Conservation (phyloP, 2,113 vertebrate genomes). For the Nothocercus julius region DNA sequence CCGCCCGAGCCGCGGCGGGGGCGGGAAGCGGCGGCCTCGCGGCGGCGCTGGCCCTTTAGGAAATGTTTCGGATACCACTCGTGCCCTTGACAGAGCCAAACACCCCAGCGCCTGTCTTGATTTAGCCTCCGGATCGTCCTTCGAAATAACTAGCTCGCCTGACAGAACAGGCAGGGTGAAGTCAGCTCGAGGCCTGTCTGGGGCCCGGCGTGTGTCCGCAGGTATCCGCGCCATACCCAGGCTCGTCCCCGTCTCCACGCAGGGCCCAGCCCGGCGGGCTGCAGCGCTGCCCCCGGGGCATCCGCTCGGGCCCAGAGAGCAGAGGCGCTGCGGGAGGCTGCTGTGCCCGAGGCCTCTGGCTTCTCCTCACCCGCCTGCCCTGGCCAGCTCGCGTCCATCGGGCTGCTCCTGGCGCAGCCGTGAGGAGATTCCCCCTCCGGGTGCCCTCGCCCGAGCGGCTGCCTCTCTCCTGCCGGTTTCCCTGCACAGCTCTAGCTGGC, state of each 20-base stretch:
- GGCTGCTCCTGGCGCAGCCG: not conserved
- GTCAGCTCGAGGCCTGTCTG: not conserved
- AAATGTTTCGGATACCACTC: not conserved
- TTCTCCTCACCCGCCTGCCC: not conserved
- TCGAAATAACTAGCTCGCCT: not conserved
- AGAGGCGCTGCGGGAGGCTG: accelerated
- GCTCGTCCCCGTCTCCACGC: no score
- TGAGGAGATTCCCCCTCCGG: not conserved
- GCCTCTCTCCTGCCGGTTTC: not conserved
- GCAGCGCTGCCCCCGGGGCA: no score
- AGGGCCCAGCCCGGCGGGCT: not conserved
- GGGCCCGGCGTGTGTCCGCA: no score
- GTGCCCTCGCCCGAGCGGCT: not conserved
- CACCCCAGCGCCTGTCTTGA: not conserved
- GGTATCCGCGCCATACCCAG: no score
- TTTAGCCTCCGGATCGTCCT: not conserved
- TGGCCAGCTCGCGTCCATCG: not conserved
- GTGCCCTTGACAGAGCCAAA: not conserved
- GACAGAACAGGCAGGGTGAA: not conserved
- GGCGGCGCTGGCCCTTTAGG: not conserved
- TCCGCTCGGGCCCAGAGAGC: not conserved
- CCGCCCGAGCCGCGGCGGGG: not conserved
- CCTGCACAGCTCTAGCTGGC: not conserved
- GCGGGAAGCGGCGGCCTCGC: not conserved
- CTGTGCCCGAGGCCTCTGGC: not conserved